Evolutionary conservation across 2,888 invertebrate genomes (phyloP), one percentile per base, ranked within the genome.

Genomic region (Chalcosyrphus nemorum): DNA sequence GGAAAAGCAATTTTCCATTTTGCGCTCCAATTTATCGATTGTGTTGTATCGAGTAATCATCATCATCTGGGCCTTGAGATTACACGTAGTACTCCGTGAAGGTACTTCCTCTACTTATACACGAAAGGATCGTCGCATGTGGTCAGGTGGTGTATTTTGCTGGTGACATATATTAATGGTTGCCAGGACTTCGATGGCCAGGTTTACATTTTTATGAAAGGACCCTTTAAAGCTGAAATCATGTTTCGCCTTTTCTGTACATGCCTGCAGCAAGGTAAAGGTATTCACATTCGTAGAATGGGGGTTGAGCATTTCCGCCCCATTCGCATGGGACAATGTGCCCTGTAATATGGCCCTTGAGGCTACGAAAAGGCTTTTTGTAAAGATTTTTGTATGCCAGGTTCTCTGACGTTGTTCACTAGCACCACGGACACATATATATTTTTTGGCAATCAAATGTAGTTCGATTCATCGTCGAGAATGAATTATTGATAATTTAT

Each of bases 81-180:
- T 54, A 59, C 80, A 80, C 80, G 66, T 74, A 45, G 43, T 66
- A 15, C 7, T 32, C 19, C 11, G 38, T 17, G 7, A 43, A 52
- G n/a, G 7, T 27, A n/a, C 43, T 52, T 59, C 59, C 72, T 78
- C 50, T 32, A 32, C 38, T 38, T 32, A 38, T 35, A 56, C 43
- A 41, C 13, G 19, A 24, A 21, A 38, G 21, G 27, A 61, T 61
- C 43, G 61, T 32, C 29, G n/a, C 27, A 27, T 38, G 3, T 3
- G 38, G 50, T 50, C 24, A 32, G 15, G 35, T 52, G 61, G 63
- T 15, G 17, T 17, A 47, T 61, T 45, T 57, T 72, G 78, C 74
- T 52, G 29, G 54, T 68, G 80, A 74, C 80, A 80, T 57, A 66
- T 80, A 80, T 80, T 74, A 74, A 80, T 80, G 80, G 52, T 11